Conservation (phyloP, 1,140 invertebrate species). For the Leptinotarsa defecta region DNA sequence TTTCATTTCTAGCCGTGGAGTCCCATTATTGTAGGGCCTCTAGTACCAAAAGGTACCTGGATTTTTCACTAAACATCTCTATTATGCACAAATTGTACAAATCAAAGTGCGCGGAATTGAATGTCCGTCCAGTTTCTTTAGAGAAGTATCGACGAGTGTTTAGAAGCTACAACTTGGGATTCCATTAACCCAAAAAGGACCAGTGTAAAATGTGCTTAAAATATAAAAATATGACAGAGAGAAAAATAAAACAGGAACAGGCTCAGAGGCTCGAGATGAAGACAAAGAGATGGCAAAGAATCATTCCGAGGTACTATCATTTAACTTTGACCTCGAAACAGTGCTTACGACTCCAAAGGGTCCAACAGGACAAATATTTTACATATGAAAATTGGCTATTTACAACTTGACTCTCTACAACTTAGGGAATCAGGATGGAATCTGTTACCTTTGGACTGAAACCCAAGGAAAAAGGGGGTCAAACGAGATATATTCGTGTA, state of each 20-base stretch:
- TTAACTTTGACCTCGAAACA: conserved; percentile 45
- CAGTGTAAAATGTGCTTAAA: conserved; percentile 39
- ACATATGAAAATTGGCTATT: no score
- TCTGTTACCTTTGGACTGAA: no score
- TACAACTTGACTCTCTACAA: no score
- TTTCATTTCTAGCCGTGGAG: not conserved
- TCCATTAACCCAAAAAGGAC: conserved; percentile 39
- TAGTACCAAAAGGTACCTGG: conserved; percentile 12
- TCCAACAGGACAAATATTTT: no score
- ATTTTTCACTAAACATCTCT: conserved; percentile 16
- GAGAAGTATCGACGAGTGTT: conserved; percentile 38
- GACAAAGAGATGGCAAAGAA: conserved; percentile 47
- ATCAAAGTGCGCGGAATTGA: conserved; percentile 27
- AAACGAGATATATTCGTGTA: conserved; percentile 34
- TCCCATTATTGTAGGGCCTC: conserved; percentile 20
- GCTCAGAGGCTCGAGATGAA: conserved; percentile 36
- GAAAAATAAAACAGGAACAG: conserved; percentile 31
- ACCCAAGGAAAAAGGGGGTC: no score
- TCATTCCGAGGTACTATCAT: conserved; percentile 19
- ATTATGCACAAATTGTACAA: conserved; percentile 33
- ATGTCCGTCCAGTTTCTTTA: conserved; percentile 29
- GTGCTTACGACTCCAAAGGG: conserved; percentile 18
- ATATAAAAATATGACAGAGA: conserved; percentile 26
- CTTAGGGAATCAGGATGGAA: no score
- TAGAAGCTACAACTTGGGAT: conserved; percentile 39